These are phyloP conservation scores for Perca flavescens DNA, from an alignment of 2,113 vertebrate species.

Conservation along the genomic window DNA sequence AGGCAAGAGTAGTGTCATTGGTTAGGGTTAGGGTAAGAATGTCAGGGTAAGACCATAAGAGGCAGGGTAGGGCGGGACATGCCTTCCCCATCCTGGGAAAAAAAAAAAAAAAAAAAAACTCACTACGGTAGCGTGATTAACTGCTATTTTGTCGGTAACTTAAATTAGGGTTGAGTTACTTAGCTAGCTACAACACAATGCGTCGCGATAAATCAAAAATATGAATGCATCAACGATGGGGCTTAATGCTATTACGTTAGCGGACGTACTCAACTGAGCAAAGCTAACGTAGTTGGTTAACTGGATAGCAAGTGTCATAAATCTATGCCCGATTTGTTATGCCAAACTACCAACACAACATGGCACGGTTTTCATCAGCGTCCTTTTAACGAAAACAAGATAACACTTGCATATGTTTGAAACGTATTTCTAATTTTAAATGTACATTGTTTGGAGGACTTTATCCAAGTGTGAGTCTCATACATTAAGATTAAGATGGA, in stretches of 20 bases:
- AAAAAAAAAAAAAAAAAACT: too few species aligned
- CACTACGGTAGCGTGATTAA: too few species aligned
- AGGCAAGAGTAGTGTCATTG: too few species aligned
- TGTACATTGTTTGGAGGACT: neutral
- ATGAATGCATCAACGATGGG: rapidly evolving
- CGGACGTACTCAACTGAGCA: neutral
- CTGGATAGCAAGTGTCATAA: neutral
- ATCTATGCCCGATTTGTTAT: neutral
- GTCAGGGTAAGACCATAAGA: too few species aligned
- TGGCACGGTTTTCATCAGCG: neutral
- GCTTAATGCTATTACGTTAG: neutral
- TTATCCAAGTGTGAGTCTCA: neutral
- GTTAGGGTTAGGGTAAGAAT: too few species aligned
- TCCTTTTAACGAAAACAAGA: neutral
- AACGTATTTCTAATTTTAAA: neutral
- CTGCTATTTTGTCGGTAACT: neutral
- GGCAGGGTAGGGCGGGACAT: too few species aligned
- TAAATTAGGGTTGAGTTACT: neutral
- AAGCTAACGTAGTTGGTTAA: too few species aligned
- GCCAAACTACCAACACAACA: neutral
- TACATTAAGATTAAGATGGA: neutral
- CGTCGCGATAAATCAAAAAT: neutral
- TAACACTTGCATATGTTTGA: neutral
- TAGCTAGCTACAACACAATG: too few species aligned
- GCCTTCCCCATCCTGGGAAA: too few species aligned